Evolutionary conservation across 1,140 invertebrate genomes (phyloP).

Genomic region (Temnothorax nylanderi): DNA sequence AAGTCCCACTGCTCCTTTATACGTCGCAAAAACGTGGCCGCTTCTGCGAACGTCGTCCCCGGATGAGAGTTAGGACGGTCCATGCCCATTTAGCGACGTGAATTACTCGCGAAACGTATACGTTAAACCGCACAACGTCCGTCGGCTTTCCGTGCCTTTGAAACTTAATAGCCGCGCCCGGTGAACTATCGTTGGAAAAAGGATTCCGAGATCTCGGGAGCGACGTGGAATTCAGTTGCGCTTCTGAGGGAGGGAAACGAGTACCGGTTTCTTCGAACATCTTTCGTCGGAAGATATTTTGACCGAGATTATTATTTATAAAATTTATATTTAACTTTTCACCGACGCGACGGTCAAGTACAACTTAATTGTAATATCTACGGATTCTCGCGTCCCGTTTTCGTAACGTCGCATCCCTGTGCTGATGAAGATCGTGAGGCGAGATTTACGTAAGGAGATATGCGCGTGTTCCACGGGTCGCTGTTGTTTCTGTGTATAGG

Average conservation of each 20-base stretch:
- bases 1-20: background rate
- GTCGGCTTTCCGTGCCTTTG: slow-evolving; percentile 37
- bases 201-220: background rate
- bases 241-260: background rate
- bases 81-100: slow-evolving; percentile 10
- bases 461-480: slow-evolving; percentile 65
- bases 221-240: background rate
- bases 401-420: background rate
- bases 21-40: background rate
- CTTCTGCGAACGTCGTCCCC: background rate
- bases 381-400: background rate
- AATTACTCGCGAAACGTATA: slow-evolving; percentile 31
- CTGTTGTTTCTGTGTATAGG: slow-evolving; percentile 66
- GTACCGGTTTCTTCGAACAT: background rate
- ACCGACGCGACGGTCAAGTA: background rate
- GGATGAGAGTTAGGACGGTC: background rate
- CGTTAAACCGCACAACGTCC: slow-evolving; percentile 10
- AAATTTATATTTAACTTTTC: background rate
- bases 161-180: background rate
- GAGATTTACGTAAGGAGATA: slow-evolving; percentile 69
- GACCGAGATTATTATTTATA: background rate
- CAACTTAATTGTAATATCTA: background rate
- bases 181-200: slow-evolving; percentile 1
- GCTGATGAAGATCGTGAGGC: background rate
- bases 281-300: background rate